Base-by-base conservation (phyloP, 23 tunicate species). In the Halocynthia roretzi region DNA sequence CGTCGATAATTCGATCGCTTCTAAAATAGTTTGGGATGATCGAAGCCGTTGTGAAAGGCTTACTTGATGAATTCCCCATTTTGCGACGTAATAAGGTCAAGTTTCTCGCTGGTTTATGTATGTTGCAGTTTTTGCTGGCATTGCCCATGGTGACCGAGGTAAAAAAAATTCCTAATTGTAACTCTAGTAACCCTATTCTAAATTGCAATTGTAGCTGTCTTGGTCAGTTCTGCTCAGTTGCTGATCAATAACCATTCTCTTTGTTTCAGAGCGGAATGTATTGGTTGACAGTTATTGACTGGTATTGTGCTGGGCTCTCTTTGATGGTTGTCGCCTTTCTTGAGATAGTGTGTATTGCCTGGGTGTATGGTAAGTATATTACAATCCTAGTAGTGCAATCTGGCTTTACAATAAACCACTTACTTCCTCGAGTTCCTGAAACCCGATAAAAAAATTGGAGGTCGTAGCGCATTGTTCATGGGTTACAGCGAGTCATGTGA, bases 21-120 rank as follows among this genome's bases (percentile, higher is more conserved):
- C 17, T 60, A 60, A n/a, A 60, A n/a, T 60, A 86, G 91, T 86
- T 86, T 75, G 91, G 91, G 61, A 86, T 86, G 91, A 86, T 86
- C 70, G 91, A 86, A 52, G 84, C 77, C 0, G 85, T 86, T 23
- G 63, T 68, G 76, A 70, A 58, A 52, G 91, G 91, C 11, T 67
- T 86, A 81, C 14, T 67, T 58, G 91, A 86, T 50, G 81, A 80
- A 56, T 56, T 86, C 15, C 50, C 76, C 23, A 68, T 76, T 71
- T 75, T 80, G 21, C 60, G 85, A 18, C 50, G 58, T 8, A 80
- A 86, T 66, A 67, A 81, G 50, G 91, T 86, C 22, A 80, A 80
- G 67, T 86, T 86, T 76, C 57, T 86, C 18, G 81, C 76, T 51
- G 84, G 81, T 5, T 7, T 86, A 7, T 86, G 91, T 58, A 8